phyloP scores from a whole-genome alignment of 2,888 invertebrate genomes.

The Chaetoderma sp. region DNA sequence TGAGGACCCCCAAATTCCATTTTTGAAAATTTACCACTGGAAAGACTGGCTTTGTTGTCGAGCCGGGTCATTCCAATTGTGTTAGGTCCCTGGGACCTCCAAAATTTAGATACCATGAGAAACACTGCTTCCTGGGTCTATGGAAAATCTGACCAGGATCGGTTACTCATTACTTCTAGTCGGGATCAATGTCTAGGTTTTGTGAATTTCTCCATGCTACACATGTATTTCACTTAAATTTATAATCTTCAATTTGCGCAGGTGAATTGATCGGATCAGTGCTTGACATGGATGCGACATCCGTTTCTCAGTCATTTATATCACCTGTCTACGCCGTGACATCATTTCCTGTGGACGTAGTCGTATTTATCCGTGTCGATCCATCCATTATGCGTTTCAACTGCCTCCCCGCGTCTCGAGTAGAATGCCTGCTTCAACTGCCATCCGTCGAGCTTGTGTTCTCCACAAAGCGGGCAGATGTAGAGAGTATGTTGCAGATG shows the following conservation, averaged over 20 bases:
- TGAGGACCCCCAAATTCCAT: too few species aligned
- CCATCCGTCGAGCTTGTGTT: constrained; percentile 98
- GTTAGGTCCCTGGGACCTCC: too few species aligned
- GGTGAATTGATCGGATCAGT: constrained; percentile 47
- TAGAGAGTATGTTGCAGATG: constrained; percentile 44
- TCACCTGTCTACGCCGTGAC: constrained; percentile 49
- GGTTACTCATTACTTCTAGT: too few species aligned
- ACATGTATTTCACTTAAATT: too few species aligned
- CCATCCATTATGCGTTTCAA: constrained; percentile 96
- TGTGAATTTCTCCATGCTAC: too few species aligned
- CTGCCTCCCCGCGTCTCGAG: constrained; percentile 93
- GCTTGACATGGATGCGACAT: constrained; percentile 54
- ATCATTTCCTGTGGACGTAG: constrained; percentile 97
- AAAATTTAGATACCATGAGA: too few species aligned
- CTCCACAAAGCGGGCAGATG: constrained; percentile 73
- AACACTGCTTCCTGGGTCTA: too few species aligned
- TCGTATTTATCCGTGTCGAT: constrained; percentile 98
- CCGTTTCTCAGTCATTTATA: constrained; percentile 53
- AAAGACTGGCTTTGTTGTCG: too few species aligned
- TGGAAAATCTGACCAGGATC: too few species aligned
- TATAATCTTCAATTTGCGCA: constrained; percentile 16
- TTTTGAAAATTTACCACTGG: too few species aligned
- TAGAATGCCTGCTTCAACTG: constrained; percentile 94
- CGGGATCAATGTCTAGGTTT: too few species aligned
- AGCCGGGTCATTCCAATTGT: too few species aligned